Evolutionary conservation across 2,888 invertebrate genomes (phyloP).

Genomic region (Gandaritis pyraliata): DNA sequence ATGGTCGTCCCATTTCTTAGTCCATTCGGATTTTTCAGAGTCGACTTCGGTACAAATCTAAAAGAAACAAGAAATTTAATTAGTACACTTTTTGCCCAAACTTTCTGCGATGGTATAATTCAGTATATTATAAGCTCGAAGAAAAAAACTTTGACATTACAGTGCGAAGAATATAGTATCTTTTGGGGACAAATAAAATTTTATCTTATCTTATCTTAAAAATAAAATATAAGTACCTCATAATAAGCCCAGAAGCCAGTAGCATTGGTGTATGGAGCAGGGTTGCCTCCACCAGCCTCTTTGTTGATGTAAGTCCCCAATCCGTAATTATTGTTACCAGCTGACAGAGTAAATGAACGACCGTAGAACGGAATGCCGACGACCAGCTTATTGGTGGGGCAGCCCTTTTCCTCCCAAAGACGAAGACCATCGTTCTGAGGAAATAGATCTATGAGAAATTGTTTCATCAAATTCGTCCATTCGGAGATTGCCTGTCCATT

Average conservation of each 20-base stretch:
- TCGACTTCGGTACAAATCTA: constrained; percentile 92
- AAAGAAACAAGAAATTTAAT: constrained; percentile 19
- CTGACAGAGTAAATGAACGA: constrained; percentile 91
- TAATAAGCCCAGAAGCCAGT: constrained; percentile 95
- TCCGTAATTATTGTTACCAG: constrained; percentile 92
- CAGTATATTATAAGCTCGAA: no score
- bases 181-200: no score
- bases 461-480: no score
- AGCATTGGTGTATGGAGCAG: constrained; percentile 94
- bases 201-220: no score
- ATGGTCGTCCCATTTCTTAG: constrained; percentile 91
- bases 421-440: constrained; percentile 92
- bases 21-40: constrained; percentile 90
- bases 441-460: background rate
- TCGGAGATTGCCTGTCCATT: no score
- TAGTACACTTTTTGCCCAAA: background rate
- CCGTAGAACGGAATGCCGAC: constrained; percentile 96
- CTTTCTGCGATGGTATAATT: no score
- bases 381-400: constrained; percentile 93
- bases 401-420: constrained; percentile 95
- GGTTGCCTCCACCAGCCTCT: constrained; percentile 94
- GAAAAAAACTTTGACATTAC: no score
- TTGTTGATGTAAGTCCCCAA: constrained; percentile 95
- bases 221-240: constrained; percentile 80
- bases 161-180: no score